Evolutionary conservation across 2,797 vertebrate species (phyloP).

Genomic region (Myripristis murdjan): DNA sequence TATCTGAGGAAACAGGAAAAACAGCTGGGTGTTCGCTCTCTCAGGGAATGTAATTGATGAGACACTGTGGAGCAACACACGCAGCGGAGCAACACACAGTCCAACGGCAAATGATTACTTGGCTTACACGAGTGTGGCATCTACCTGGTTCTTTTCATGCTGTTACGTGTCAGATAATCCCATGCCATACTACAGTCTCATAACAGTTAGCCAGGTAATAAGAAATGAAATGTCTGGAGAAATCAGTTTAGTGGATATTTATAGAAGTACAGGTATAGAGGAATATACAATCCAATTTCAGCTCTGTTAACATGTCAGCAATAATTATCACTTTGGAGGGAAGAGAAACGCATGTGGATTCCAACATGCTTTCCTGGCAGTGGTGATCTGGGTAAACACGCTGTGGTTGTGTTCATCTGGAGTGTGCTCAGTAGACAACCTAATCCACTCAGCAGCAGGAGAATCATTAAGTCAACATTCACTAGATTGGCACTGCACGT

Average conservation of each 20-base stretch:
- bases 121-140: constrained; percentile 49
- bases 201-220: constrained; percentile 1
- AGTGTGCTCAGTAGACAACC: constrained; percentile 46
- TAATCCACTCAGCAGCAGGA: constrained; percentile 59
- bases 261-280: too few relatives aligned
- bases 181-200: constrained; percentile 1
- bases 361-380: constrained; percentile 36
- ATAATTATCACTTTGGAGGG: constrained; percentile 12
- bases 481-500: constrained; percentile 27
- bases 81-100: constrained; percentile 74
- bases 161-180: constrained; percentile 11
- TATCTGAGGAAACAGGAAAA: constrained; percentile 71
- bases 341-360: constrained; percentile 35
- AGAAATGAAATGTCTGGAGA: background rate
- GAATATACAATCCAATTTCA: too few relatives aligned
- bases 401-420: constrained; percentile 34
- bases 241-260: too few relatives aligned
- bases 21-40: constrained; percentile 76
- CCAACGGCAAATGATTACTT: constrained; percentile 78
- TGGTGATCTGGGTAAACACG: constrained; percentile 51
- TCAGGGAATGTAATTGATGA: constrained; percentile 82
- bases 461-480: constrained; percentile 39
- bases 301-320: background rate
- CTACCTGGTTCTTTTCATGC: constrained; percentile 62
- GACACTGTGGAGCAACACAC: constrained; percentile 77